These are phyloP conservation scores for Lytechinus variegatus DNA, from an alignment of 35 echinoderm and acorn worm genomes.

Conservation along the genomic window DNA sequence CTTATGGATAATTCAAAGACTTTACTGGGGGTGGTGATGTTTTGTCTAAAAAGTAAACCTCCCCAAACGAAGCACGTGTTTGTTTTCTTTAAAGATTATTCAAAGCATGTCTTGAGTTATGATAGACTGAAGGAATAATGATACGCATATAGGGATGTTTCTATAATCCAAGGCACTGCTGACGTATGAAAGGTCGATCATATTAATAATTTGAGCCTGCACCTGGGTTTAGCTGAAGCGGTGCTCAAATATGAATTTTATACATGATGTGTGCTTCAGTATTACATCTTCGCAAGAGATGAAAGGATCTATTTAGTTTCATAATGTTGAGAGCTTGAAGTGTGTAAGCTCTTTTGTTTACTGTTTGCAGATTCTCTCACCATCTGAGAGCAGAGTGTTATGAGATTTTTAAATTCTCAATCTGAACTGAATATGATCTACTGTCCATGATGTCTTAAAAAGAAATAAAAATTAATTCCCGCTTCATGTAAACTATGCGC, in stretches of 20 bases:
- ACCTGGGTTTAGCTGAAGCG: background rate
- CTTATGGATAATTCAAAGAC: constrained; percentile 1
- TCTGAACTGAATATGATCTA: background rate
- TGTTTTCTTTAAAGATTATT: background rate
- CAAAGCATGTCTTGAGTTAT: background rate
- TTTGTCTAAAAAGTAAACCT: background rate
- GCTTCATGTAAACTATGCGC: no score
- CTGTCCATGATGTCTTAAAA: no score
- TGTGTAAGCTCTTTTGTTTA: no score
- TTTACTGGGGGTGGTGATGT: background rate
- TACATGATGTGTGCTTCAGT: background rate
- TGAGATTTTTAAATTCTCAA: background rate
- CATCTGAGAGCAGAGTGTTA: no score
- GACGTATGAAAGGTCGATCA: background rate
- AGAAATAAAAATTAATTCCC: no score
- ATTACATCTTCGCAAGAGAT: background rate
- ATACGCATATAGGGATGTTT: background rate
- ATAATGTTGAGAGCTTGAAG: no score
- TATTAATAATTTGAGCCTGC: background rate
- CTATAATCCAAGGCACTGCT: background rate
- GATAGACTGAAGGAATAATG: background rate
- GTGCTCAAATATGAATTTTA: background rate
- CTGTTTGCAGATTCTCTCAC: no score
- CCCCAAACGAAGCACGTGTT: background rate
- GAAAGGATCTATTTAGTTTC: background rate